These are phyloP conservation scores for Vicugna pacos DNA, from an alignment of 2,113 vertebrate species.

Conservation along the genomic window DNA sequence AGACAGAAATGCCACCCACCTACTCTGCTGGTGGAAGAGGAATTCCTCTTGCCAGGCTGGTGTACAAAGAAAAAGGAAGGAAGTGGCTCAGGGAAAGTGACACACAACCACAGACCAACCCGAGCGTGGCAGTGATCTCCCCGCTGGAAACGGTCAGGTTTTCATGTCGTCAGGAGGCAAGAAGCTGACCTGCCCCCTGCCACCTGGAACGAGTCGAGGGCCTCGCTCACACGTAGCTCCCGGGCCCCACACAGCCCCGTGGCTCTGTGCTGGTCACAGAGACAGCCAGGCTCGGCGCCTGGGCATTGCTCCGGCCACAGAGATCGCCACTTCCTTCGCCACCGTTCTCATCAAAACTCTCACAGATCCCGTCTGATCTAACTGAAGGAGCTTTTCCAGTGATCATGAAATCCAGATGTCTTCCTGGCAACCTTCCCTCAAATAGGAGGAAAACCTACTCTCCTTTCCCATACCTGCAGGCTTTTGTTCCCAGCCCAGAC, in stretches of 20 bases:
- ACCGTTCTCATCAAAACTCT: not conserved
- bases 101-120: slow-evolving; percentile 1
- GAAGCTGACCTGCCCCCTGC: not conserved
- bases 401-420: not conserved
- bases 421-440: not conserved
- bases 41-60: not conserved
- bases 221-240: not conserved
- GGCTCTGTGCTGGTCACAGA: too few species aligned
- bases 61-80: slow-evolving; percentile 40
- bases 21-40: not conserved
- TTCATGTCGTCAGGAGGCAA: not conserved
- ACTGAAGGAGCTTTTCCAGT: not conserved
- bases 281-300: not conserved
- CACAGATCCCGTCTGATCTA: not conserved
- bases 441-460: not conserved
- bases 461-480: not conserved
- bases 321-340: rapidly evolving
- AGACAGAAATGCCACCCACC: not conserved
- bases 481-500: not conserved
- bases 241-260: rapidly evolving
- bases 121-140: not conserved
- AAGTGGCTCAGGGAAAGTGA: slow-evolving; percentile 69
- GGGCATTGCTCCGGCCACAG: not conserved
- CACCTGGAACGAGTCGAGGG: not conserved
- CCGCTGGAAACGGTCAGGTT: not conserved